phyloP scores from a whole-genome alignment of 2,888 invertebrate genomes.

The Heteromurus nitidus region DNA sequence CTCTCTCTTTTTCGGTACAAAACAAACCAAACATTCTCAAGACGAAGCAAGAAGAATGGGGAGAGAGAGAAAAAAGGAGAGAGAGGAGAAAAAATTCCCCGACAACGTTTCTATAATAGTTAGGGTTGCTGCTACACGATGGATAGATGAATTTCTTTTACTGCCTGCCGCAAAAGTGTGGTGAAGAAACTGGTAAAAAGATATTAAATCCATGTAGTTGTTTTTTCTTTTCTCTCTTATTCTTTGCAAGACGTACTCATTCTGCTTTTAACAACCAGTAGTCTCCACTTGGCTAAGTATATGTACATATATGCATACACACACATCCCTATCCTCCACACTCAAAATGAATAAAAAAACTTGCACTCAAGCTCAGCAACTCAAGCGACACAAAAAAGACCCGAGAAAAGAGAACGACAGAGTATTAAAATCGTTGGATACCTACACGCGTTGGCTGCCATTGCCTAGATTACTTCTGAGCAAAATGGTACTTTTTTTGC shows the following conservation, averaged over 20 bases:
- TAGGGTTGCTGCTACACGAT: slow-evolving; percentile 49
- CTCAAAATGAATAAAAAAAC: slow-evolving; percentile 44
- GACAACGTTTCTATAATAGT: slow-evolving; percentile 29
- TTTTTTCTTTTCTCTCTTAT: slow-evolving; percentile 31
- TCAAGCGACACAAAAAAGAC: slow-evolving; percentile 45
- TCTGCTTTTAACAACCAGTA: slow-evolving; percentile 15
- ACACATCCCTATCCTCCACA: slow-evolving; percentile 29
- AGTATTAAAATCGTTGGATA: background rate
- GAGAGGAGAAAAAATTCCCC: slow-evolving; percentile 39
- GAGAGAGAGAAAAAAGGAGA: slow-evolving; percentile 10
- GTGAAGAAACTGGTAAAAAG: slow-evolving; percentile 52
- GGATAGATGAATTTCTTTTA: slow-evolving; percentile 60
- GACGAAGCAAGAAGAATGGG: slow-evolving; percentile 37
- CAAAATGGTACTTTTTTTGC: slow-evolving; percentile 37
- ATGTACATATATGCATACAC: background rate
- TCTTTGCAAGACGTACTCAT: slow-evolving; percentile 29
- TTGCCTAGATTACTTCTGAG: slow-evolving; percentile 47
- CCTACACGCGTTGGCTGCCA: background rate
- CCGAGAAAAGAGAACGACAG: background rate
- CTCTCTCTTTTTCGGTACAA: slow-evolving; percentile 18
- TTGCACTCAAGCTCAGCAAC: slow-evolving; percentile 29
- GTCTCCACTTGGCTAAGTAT: background rate
- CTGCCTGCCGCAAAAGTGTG: slow-evolving; percentile 54
- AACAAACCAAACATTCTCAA: slow-evolving; percentile 51
- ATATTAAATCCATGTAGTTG: slow-evolving; percentile 59